Percentiles rank a stretch among this genome's conserved stretches.
Evolutionary conservation across 2,113 vertebrate species (phyloP).

Genomic region (Heliornis fulica): DNA sequence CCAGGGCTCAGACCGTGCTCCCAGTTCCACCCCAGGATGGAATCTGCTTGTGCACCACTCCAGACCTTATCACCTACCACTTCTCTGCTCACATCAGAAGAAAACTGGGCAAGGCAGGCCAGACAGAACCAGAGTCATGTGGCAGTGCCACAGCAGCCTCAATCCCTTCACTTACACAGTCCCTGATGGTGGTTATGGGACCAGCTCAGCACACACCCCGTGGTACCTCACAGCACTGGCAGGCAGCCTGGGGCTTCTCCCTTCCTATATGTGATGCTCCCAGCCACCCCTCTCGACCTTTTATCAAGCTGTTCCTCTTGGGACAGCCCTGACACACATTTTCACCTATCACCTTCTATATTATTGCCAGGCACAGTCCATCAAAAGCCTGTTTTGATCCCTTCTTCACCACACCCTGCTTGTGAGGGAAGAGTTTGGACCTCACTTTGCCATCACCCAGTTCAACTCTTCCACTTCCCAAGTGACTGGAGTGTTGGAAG

Average conservation of each 20-base stretch:
- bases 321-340: neutral
- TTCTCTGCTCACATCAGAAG: neutral
- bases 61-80: neutral
- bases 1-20: no score
- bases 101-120: neutral
- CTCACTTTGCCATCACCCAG: neutral
- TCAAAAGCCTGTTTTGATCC: neutral
- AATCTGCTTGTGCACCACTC: no score
- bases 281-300: neutral
- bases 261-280: neutral
- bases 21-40: no score
- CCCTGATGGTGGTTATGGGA: rapidly evolving
- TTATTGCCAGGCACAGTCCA: neutral
- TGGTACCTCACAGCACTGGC: neutral
- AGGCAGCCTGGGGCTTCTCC: neutral
- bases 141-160: neutral
- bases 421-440: neutral
- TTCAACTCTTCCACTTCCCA: neutral
- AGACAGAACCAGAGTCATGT: rapidly evolving
- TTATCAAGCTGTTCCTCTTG: neutral
- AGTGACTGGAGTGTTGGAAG: neutral
- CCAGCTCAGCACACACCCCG: rapidly evolving
- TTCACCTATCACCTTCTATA: neutral
- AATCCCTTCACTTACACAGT: neutral
- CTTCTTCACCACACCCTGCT: neutral